Base-by-base conservation (phyloP, 1,140 invertebrate genomes). In the Dolichoris vasculosae region DNA sequence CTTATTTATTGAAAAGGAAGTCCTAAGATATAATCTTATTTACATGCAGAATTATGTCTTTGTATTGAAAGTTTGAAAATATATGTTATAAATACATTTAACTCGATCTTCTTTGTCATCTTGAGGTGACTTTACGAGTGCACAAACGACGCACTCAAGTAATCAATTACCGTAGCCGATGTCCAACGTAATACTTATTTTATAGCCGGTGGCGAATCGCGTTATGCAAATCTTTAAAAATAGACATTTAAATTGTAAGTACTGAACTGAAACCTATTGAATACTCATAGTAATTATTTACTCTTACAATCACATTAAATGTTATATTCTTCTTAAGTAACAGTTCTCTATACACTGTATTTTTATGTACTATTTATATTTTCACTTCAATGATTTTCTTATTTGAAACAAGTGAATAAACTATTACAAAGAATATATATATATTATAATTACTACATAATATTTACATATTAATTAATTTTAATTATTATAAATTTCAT, bases 161-260 rank as follows among this genome's bases (percentile, higher is more conserved):
- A 38, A 38, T 69, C 67, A 38, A 69, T 69, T 69, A 38, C 35
- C 15, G 17, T 1, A 69, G 15, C 11, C 32, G 20, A 69, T 38
- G 67, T 69, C 67, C 30, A 69, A 20, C 35, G 35, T 69, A 38
- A 69, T 40, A 20, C 67, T 69, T 7, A 69, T 32, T 38, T 69
- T 69, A 69, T 38, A 69, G 35, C 9, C 67, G 23, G 30, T 23
- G 35, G 15, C 15, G 0, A 69, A 63, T n/a, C 20, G 30, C 38
- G 67, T 69, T 69, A 38, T 69, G 67, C 67, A 69, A 69, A 69
- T 69, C 15, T 69, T 6, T 23, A 69, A 69, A 69, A 69, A 69
- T 40, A 69, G 32, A 26, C 55, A 59, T 26, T 59, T 40, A 38
- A 38, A 69, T 20, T 38, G 7, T 69, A 69, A 69, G 11, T 32